Base-by-base conservation (phyloP, 2,113 vertebrate species). In the Psettodes erumei region DNA sequence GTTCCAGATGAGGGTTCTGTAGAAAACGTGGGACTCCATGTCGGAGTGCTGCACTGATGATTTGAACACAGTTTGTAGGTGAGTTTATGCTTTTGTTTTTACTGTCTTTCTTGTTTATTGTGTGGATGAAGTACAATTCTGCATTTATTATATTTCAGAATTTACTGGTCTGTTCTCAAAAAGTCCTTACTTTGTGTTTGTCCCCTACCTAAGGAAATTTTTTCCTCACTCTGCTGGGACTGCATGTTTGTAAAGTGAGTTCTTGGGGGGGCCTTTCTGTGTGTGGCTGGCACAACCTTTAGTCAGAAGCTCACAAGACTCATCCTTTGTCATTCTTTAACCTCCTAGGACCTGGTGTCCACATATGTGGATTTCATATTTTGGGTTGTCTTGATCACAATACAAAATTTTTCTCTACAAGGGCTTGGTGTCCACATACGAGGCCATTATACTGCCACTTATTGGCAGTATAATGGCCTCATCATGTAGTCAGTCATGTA, bases 51-150 rank as follows among this genome's bases (percentile, higher is more conserved):
- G 78, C 66, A 60, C 85, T 77, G 61, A 81, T 80, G 88, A 83
- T 89, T 82, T 89, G 75, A 89, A 63, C 75, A 69, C 30, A 60
- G 63, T 77, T 81, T 69, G 58, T 32, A 25, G 88, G 86, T 90
- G 76, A 92, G 89, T 82, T 77, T 43, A 38, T 75, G 6, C 5
- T 51, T n/a, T 68, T 60, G 18, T 27, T 40, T 43, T 54, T 37
- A 2, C 2, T 70, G 8, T 37, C 25, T 65, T 64, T 32, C 11
- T 55, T 63, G 40, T 67, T n/a, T 23, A 32, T 21, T 63, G 30
- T 23, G 13, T 56, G 8, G 9, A 28, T 58, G 9, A 5, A 48
- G 7, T 54, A 42, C 19, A 63, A 3, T 71, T 16, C 42, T 59
- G 6, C 5, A 15, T 68, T 70, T 32, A 38, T 72, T 21, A 59